These are phyloP conservation scores for Drosophila kokeensis DNA, from an alignment of 2,888 invertebrate species.

Conservation along the genomic window DNA sequence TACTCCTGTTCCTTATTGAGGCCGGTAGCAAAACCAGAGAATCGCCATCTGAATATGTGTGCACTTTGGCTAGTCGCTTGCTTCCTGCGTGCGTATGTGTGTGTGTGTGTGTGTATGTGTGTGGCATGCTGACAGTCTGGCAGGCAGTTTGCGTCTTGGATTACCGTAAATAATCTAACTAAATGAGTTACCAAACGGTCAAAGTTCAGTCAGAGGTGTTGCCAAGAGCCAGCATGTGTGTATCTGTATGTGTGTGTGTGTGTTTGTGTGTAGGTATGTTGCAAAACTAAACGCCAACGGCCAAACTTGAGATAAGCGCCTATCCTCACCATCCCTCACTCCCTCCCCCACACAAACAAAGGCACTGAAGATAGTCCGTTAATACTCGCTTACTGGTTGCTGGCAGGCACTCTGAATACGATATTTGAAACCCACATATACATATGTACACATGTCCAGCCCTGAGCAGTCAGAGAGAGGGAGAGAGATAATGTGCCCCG, in stretches of 20 bases:
- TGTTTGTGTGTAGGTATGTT: conserved; percentile 31
- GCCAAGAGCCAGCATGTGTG: conserved; percentile 37
- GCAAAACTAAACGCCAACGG: conserved; percentile 49
- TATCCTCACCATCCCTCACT: neutral
- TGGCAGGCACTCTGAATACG: conserved; percentile 37
- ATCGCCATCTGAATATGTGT: conserved; percentile 18
- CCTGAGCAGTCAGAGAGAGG: conserved; percentile 13
- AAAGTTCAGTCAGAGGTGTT: conserved; percentile 76
- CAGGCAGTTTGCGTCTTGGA: conserved; percentile 65
- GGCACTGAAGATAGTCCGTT: conserved; percentile 16
- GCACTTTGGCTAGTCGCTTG: conserved; percentile 58
- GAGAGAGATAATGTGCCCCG: conserved; percentile 29
- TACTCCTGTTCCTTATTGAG: conserved; percentile 9
- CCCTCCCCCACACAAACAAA: neutral
- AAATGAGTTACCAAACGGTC: conserved; percentile 79
- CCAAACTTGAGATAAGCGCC: conserved; percentile 49
- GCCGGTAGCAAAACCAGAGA: conserved; percentile 29
- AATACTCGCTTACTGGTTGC: conserved; percentile 31
- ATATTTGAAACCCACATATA: conserved; percentile 14
- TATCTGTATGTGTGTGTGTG: neutral
- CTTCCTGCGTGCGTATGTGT: neutral
- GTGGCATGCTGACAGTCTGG: conserved; percentile 33
- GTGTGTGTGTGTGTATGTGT: conserved; percentile 10
- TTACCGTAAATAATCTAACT: conserved; percentile 79
- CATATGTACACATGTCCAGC: conserved; percentile 29